Conservation (phyloP, 2,797 vertebrate genomes). For the Acestrorhynchus altus region DNA sequence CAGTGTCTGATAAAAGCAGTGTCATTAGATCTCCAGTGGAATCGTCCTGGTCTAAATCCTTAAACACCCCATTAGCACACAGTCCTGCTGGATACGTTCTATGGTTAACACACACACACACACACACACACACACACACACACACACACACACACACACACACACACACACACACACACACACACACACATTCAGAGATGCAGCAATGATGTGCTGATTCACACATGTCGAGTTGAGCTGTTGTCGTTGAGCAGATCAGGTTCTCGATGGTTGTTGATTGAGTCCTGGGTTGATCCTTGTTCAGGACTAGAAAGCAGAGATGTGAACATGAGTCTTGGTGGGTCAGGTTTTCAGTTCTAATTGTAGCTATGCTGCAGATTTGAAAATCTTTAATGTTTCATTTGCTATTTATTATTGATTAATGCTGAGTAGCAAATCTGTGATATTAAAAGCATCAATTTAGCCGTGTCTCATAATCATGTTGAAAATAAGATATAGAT, state of each 20-base stretch:
- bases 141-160: neutral
- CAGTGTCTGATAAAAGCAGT: neutral
- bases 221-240: slow-evolving; percentile 13
- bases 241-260: slow-evolving; percentile 25
- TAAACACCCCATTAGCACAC: slow-evolving; percentile 29
- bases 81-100: slow-evolving; percentile 20
- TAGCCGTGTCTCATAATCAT: too few species aligned
- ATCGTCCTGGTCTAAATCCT: neutral
- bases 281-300: slow-evolving; percentile 27
- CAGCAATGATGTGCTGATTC: too few species aligned
- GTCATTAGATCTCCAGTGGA: neutral
- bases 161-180: neutral
- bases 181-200: too few species aligned
- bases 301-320: slow-evolving; percentile 1
- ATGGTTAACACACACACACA: neutral
- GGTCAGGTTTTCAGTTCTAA: neutral
- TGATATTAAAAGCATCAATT: too few species aligned
- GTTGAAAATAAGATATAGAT: too few species aligned
- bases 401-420: neutral
- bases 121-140: neutral
- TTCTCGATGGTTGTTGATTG: slow-evolving; percentile 39
- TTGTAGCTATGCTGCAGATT: neutral
- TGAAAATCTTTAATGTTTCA: neutral
- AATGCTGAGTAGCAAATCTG: too few species aligned
- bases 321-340: neutral